Base-by-base conservation (phyloP, 2,888 invertebrate species). In the Polydrusus pterygomalis region DNA sequence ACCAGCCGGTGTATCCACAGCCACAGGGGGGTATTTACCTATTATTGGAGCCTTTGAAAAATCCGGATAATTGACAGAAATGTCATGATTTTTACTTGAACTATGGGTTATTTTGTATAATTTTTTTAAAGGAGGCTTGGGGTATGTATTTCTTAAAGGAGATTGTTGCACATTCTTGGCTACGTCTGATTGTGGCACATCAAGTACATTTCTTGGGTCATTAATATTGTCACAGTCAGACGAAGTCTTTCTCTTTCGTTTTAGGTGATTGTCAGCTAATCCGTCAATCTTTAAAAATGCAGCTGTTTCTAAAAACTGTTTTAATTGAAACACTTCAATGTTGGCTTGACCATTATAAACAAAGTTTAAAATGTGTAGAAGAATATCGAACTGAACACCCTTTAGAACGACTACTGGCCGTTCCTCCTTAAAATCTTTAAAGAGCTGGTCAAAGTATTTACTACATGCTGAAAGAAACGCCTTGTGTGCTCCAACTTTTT, bases 381-480 rank as follows among this genome's bases (percentile, higher is more conserved):
- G 90, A 82, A 93, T 92, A 83, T 90, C 90, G 75, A 90, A 91
- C 51, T 89, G 89, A 6, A 93, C 91, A 87, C 92, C 92, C 86
- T 92, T 92, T 70, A 93, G 83, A 78, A 93, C 92, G 70, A 93
- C 91, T 56, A 93, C 91, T 58, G 93, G 93, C 85, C 93, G 92
- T 81, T 91, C 91, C 85, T 92, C 92, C 73, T 92, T 92, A 85
- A 92, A 92, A 81, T 92, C 92, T 90, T 91, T 85, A 71, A 87
- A 87, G 30, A 82, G 77, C 77, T 83, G 80, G 62, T 82, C 80
- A 85, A 96, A 96, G 85, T 95, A 96, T 80, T 91, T 91, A 83
- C 96, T 96, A 85, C 96, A 96, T 7, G 95, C 95, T 0, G 95
- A 95, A 20, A 96, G 89, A 67, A 96, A 90, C 90, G 96, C 93